Evolutionary conservation across 1,140 invertebrate genomes (phyloP).

Genomic region (Augochlora pura): DNA sequence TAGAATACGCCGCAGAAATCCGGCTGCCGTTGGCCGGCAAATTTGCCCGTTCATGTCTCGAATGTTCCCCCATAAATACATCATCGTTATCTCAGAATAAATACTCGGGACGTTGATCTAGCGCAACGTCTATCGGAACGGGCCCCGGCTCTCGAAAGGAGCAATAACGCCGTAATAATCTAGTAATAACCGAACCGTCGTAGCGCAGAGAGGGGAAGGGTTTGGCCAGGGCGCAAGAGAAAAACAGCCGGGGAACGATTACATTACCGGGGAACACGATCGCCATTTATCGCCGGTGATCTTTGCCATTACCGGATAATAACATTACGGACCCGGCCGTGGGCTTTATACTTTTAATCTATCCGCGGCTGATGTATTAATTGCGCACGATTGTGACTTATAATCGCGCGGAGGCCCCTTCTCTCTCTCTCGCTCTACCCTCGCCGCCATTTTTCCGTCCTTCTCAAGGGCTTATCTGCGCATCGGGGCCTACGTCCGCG

Average conservation of each 20-base stretch:
- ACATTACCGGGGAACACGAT: constrained; percentile 1
- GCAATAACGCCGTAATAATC: not conserved
- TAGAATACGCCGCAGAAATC: too few relatives aligned
- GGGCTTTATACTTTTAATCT: constrained; percentile 20
- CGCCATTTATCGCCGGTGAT: constrained; percentile 32
- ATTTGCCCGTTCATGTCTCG: too few relatives aligned
- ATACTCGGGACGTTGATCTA: not conserved
- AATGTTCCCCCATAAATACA: not conserved
- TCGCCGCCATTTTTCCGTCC: too few relatives aligned
- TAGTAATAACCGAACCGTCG: not conserved
- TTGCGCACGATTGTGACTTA: constrained; percentile 33
- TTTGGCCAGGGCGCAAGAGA: too few relatives aligned
- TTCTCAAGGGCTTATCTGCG: constrained; percentile 1
- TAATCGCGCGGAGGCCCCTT: not conserved
- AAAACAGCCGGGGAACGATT: not conserved
- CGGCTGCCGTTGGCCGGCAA: too few relatives aligned
- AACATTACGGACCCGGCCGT: not conserved
- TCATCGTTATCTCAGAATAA: not conserved
- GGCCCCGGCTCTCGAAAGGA: not conserved
- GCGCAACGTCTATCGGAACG: not conserved
- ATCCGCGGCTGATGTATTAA: constrained; percentile 35
- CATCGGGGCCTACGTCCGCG: not conserved
- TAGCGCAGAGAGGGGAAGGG: too few relatives aligned
- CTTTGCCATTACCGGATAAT: constrained; percentile 23
- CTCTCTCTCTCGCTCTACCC: too few relatives aligned